Conservation (phyloP, 2,888 invertebrate genomes). For the Oscheius sp. region DNA sequence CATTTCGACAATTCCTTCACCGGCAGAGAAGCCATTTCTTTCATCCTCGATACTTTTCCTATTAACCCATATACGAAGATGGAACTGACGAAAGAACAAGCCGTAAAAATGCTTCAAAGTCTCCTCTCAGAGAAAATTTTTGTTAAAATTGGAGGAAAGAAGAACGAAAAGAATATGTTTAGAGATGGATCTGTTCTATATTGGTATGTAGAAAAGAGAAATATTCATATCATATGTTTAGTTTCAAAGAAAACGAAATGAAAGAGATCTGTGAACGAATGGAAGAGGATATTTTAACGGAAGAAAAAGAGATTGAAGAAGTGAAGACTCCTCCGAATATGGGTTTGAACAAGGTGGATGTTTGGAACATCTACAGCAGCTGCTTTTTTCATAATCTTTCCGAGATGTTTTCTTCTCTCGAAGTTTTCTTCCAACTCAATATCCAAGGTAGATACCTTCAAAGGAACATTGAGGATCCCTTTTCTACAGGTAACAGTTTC, state of each 20-base stretch:
- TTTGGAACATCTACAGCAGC: slow-evolving; percentile 5
- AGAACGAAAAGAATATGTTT: neutral
- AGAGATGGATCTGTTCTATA: neutral
- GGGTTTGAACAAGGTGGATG: neutral
- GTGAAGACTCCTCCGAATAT: neutral
- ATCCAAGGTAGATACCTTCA: neutral
- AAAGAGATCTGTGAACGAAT: neutral
- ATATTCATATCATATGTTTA: neutral
- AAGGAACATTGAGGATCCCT: neutral
- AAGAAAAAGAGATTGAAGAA: neutral
- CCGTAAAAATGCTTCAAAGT: neutral
- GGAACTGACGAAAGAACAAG: slow-evolving; percentile 4
- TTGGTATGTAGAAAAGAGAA: neutral
- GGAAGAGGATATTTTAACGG: neutral
- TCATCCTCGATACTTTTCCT: slow-evolving; percentile 18
- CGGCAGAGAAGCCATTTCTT: slow-evolving; percentile 25
- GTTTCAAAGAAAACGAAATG: neutral
- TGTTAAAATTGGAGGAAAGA: neutral
- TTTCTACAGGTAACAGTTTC: neutral
- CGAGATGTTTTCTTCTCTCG: neutral
- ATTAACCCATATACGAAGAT: neutral
- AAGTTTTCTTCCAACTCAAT: neutral
- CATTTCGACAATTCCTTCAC: slow-evolving; percentile 28
- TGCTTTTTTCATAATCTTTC: neutral
- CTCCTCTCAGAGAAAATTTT: neutral